These are phyloP conservation scores for Apis dorsata DNA, from an alignment of 1,140 invertebrate species.

Conservation along the genomic window DNA sequence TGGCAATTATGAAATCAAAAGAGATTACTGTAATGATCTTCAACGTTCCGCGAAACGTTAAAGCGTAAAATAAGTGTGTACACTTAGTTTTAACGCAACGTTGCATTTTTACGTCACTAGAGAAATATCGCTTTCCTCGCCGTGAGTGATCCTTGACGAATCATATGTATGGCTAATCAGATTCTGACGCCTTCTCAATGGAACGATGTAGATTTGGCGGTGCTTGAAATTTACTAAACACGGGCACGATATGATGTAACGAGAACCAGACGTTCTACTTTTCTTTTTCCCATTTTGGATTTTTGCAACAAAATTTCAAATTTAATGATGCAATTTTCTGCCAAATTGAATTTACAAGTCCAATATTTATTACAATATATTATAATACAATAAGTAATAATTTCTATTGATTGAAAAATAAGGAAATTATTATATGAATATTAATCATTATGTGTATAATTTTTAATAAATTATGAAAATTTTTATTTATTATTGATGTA, in stretches of 20 bases:
- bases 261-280: slow-evolving; percentile 55
- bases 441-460: too few species aligned
- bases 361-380: too few species aligned
- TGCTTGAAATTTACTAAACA: slow-evolving; percentile 40
- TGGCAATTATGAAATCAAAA: background rate
- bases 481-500: too few species aligned
- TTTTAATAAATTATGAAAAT: too few species aligned
- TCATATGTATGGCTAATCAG: slow-evolving; percentile 22
- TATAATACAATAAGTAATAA: too few species aligned
- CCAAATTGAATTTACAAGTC: background rate
- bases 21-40: background rate
- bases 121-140: slow-evolving; percentile 22
- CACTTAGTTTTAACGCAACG: slow-evolving; percentile 39
- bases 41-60: slow-evolving; percentile 18
- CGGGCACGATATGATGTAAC: slow-evolving; percentile 45
- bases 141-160: slow-evolving; percentile 30
- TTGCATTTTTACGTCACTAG: slow-evolving; percentile 7
- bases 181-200: slow-evolving; percentile 21
- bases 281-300: slow-evolving; percentile 7
- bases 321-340: slow-evolving; percentile 40
- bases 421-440: too few species aligned
- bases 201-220: slow-evolving; percentile 32
- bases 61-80: slow-evolving; percentile 22
- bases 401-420: too few species aligned
- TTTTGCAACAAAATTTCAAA: slow-evolving; percentile 47